Evolutionary conservation across 2,888 invertebrate genomes (phyloP).

Genomic region (Onchidella celtica): DNA sequence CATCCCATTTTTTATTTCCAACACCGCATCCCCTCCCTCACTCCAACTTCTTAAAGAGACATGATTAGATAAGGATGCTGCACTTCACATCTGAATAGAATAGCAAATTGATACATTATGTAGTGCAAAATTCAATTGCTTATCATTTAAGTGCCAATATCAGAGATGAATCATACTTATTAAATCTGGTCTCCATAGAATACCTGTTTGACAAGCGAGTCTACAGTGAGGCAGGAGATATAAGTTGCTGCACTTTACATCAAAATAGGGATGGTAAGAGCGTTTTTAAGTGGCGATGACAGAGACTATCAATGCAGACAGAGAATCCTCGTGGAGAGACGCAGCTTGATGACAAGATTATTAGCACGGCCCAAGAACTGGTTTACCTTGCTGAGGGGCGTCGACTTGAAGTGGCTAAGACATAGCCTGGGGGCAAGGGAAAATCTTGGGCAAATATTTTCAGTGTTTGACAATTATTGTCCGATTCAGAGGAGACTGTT

Average conservation of each 20-base stretch:
- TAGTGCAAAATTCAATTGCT: slow-evolving; percentile 18
- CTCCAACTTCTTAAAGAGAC: too few relatives aligned
- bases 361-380: not conserved
- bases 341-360: slow-evolving; percentile 34
- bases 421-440: slow-evolving; percentile 19
- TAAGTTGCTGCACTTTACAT: slow-evolving; percentile 24
- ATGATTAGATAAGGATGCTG: slow-evolving; percentile 8
- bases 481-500: not conserved
- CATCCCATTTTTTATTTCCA: too few relatives aligned
- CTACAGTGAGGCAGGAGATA: too few relatives aligned
- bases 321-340: not conserved
- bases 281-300: slow-evolving; percentile 33
- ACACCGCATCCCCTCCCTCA: too few relatives aligned
- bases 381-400: not conserved
- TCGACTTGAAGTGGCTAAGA: slow-evolving; percentile 35
- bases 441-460: slow-evolving; percentile 37
- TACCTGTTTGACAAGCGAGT: slow-evolving; percentile 15
- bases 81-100: slow-evolving; percentile 12
- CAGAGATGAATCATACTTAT: slow-evolving; percentile 13
- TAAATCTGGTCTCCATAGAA: slow-evolving; percentile 13
- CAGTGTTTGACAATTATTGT: slow-evolving; percentile 25
- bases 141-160: slow-evolving; percentile 22
- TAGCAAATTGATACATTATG: slow-evolving; percentile 31
- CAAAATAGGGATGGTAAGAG: slow-evolving; percentile 16
- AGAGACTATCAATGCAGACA: slow-evolving; percentile 29